Evolutionary conservation across 2,888 invertebrate genomes (phyloP), one percentile per base, ranked within the genome.

Genomic region (Ormia ochracea): DNA sequence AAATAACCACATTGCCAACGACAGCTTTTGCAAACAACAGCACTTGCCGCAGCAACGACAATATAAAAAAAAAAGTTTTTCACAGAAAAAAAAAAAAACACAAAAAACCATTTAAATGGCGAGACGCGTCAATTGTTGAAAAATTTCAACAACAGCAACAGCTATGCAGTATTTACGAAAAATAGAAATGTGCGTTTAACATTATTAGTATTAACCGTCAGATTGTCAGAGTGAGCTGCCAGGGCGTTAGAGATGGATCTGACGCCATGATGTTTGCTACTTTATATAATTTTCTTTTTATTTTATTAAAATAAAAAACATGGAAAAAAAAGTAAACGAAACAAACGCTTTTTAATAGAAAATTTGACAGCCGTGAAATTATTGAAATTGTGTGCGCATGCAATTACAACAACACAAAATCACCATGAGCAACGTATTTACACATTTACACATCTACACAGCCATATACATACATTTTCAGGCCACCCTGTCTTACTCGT

Each of bases 361-460:
- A 83, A 82, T 83, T 84, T 84, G 83, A 83, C 83, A 83, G 83
- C 83, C 84, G 83, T 84, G 84, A 84, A 84, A 84, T 84, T 83
- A 84, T 84, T 83, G 80, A 76, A 80, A 76, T 76, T 72, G 68
- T 61, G 59, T 81, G 48, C 41, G 69, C 41, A 78, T 38, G 61
- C 23, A 50, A 31, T 10, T 41, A 26, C 43, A 45, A 23, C 28
- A 6, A 19, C 7, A 12, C 12, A 66, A 31, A 10, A 68, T 31
- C 14, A 33, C 43, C 33, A 17, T n/a, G n/a, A 31, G 26, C 14
- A 1, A 26, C 58, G 17, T 14, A n/a, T n/a, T n/a, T n/a, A n/a
- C n/a, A 28, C 41, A 52, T 31, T 38, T 1, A 28, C 5, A 52
- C 52, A 12, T n/a, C 3, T 52, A 52, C 31, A 41, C 23, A 61